Evolutionary conservation across 2,888 invertebrate genomes (phyloP).

Genomic region (Trilocha varians): DNA sequence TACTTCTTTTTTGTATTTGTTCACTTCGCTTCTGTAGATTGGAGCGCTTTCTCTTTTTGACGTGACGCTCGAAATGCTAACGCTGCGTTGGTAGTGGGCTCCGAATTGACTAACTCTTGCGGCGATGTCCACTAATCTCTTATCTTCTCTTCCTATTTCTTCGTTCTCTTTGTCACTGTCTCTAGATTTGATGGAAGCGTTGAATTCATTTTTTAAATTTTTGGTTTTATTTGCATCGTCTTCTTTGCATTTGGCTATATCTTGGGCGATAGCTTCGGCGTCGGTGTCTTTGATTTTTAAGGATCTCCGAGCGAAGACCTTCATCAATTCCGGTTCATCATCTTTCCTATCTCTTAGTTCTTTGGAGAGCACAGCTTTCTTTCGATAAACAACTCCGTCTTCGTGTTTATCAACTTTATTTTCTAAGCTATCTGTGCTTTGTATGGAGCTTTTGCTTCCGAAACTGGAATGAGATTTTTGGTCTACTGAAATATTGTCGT

Average conservation of each 20-base stretch:
- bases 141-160: conserved; percentile 39
- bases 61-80: conserved; percentile 55
- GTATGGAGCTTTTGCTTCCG: conserved; percentile 65
- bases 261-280: conserved; percentile 72
- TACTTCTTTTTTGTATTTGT: conserved; percentile 67
- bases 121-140: conserved; percentile 55
- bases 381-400: conserved; percentile 69
- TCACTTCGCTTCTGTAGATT: conserved; percentile 51
- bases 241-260: conserved; percentile 63
- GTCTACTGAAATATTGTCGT: conserved; percentile 60
- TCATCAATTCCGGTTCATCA: conserved; percentile 85
- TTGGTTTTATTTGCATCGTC: conserved; percentile 46
- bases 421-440: conserved; percentile 61
- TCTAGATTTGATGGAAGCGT: conserved; percentile 72
- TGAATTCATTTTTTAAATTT: conserved; percentile 59
- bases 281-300: conserved; percentile 84
- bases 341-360: conserved; percentile 67
- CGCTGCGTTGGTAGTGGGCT: conserved; percentile 58
- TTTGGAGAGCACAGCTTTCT: conserved; percentile 63
- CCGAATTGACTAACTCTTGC: conserved; percentile 63
- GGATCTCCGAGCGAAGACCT: conserved; percentile 86
- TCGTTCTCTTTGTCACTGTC: conserved; percentile 85
- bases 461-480: conserved; percentile 64
- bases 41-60: conserved; percentile 61
- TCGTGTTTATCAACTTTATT: conserved; percentile 55